These are phyloP conservation scores for Cephus nigrinus DNA, from an alignment of 2,888 invertebrate species.

Conservation along the genomic window DNA sequence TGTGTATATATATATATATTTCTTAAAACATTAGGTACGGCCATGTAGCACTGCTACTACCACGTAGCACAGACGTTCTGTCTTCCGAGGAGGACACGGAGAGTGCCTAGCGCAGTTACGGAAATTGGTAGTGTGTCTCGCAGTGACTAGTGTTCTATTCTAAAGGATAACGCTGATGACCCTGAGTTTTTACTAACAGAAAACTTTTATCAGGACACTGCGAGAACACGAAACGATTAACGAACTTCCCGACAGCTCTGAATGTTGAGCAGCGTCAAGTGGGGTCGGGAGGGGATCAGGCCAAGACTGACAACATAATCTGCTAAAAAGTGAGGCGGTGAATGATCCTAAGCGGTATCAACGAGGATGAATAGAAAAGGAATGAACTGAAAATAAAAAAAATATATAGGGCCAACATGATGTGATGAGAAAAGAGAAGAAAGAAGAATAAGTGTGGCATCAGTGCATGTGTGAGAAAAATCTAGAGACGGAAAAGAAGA, in stretches of 20 bases:
- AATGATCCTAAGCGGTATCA: background rate
- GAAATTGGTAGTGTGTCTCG: background rate
- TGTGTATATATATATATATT: constrained; percentile 17
- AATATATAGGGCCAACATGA: background rate
- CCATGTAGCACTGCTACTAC: constrained; percentile 58
- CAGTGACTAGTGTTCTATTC: background rate
- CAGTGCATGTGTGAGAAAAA: background rate
- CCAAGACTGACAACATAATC: constrained; percentile 56
- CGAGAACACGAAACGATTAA: constrained; percentile 35
- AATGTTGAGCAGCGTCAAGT: background rate
- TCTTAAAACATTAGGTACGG: constrained; percentile 45
- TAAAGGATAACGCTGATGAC: background rate
- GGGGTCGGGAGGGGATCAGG: constrained; percentile 48
- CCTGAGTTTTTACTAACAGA: background rate
- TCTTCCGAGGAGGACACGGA: constrained; percentile 57
- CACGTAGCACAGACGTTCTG: constrained; percentile 53
- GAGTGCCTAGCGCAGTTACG: constrained; percentile 40
- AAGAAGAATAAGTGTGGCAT: background rate
- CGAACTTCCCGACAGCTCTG: constrained; percentile 49
- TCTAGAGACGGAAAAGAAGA: background rate
- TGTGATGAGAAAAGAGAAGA: background rate
- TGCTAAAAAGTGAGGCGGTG: constrained; percentile 8
- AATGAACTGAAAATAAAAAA: background rate
- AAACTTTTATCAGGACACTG: background rate
- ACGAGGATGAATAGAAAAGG: background rate